These are phyloP conservation scores for Ochropacha duplaris DNA, from an alignment of 2,888 invertebrate species.

Conservation along the genomic window DNA sequence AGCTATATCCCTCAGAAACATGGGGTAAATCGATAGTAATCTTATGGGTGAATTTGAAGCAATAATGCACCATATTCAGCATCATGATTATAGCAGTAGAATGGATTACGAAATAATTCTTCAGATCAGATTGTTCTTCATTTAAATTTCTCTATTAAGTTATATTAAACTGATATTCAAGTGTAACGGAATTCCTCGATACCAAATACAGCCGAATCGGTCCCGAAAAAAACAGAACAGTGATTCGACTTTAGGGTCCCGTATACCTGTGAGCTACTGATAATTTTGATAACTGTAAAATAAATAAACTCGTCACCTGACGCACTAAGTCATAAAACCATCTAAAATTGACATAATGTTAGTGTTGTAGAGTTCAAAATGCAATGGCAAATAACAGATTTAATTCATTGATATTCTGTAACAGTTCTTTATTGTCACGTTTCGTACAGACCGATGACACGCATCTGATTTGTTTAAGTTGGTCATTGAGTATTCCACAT, in stretches of 20 bases:
- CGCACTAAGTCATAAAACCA: not conserved
- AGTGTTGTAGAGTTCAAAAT: not conserved
- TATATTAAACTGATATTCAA: too few relatives aligned
- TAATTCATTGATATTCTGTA: constrained; percentile 7
- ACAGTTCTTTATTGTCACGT: constrained; percentile 9
- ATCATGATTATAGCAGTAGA: too few relatives aligned
- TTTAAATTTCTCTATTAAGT: too few relatives aligned
- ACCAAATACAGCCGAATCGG: not conserved
- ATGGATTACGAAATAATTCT: too few relatives aligned
- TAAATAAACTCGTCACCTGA: not conserved
- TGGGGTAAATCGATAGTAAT: too few relatives aligned
- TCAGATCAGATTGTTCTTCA: too few relatives aligned
- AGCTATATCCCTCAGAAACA: too few relatives aligned
- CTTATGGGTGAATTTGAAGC: too few relatives aligned
- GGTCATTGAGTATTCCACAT: constrained; percentile 52
- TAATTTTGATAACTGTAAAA: not conserved
- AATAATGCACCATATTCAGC: too few relatives aligned
- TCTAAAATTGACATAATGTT: not conserved
- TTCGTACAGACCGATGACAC: constrained; percentile 3
- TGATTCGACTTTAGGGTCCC: not conserved
- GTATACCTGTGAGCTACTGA: not conserved
- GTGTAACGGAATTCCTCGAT: too few relatives aligned
- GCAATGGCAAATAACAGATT: not conserved
- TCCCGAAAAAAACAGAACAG: not conserved
- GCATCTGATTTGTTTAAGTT: constrained; percentile 11